Base-by-base conservation (phyloP, 2,888 invertebrate genomes). In the Latheticus oryzae region DNA sequence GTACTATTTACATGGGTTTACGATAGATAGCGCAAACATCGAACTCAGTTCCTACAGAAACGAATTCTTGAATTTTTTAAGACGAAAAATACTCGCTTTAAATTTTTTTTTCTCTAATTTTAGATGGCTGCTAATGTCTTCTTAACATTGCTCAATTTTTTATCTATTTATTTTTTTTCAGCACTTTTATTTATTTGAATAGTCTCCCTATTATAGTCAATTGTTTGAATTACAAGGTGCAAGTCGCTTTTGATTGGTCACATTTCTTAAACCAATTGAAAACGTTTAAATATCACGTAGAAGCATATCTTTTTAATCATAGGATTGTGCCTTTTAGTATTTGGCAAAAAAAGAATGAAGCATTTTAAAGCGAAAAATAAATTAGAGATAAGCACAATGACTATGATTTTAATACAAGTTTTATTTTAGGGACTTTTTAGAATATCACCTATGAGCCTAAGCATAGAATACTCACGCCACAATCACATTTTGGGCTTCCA, bases 401-500 rank as follows among this genome's bases (percentile, higher is more conserved):
- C 35, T 42, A 57, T 43, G 51, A 42, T 45, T 45, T 45, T 30
- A 11, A n/a, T n/a, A 42, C 23, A 23, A 11, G 30, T 13, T 35
- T 35, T 35, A 7, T 42, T 8, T 9, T 35, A 8, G 11, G n/a
- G 7, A 21, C 13, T 21, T 42, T 53, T 32, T 23, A 33, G 32
- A 32, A 23, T 26, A 28, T 21, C 35, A 51, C 42, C 40, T 38
- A 42, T 8, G 24, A 62, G 64, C 63, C 65, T 64, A 60, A 61
- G 60, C 58, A 55, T 45, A 11, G 16, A 19, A 12, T 19, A 45
- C 32, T 60, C 62, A 67, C 67, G 69, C 70, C 68, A 69, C 68
- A 72, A 72, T 72, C 73, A 73, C 73, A 62, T 70, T 72, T 71
- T 67, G 74, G 74, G 74, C 74, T 74, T 74, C 74, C 74, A 70